phyloP scores from a whole-genome alignment of 2,113 vertebrate species.

The Hemibagrus wyckioides region DNA sequence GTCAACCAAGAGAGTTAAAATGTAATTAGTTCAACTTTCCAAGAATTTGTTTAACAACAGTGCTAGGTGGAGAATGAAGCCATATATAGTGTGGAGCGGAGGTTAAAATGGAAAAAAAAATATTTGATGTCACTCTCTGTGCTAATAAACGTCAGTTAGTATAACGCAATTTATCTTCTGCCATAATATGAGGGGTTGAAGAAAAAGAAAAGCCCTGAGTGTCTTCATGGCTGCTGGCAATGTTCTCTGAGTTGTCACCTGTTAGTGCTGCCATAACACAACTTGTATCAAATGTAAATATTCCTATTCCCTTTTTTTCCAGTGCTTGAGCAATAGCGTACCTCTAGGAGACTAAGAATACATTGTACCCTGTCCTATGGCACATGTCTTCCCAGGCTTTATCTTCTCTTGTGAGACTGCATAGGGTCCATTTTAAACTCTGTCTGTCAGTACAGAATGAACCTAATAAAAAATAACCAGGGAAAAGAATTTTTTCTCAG shows the following conservation, averaged over 20 bases:
- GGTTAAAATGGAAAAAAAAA: neutral
- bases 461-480: neutral
- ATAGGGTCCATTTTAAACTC: conserved; percentile 16
- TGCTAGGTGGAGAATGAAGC: neutral
- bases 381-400: conserved; percentile 27
- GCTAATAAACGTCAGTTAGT: conserved; percentile 4
- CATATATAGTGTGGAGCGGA: neutral
- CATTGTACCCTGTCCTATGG: conserved; percentile 22
- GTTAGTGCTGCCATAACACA: conserved; percentile 58
- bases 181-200: neutral
- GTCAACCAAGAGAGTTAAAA: conserved; percentile 8
- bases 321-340: conserved; percentile 14
- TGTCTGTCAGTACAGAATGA: neutral
- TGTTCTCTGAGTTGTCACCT: conserved; percentile 40
- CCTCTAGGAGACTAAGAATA: conserved; percentile 28
- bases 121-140: neutral
- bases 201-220: conserved; percentile 8
- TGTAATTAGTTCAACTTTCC: neutral
- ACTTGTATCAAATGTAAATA: conserved; percentile 62
- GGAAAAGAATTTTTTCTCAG: neutral
- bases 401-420: neutral
- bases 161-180: neutral
- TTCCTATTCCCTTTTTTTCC: conserved; percentile 38
- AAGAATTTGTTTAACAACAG: neutral
- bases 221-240: conserved; percentile 36